Evolutionary conservation across 2,113 vertebrate genomes (phyloP).

Genomic region (Coptodon bakossiorum): DNA sequence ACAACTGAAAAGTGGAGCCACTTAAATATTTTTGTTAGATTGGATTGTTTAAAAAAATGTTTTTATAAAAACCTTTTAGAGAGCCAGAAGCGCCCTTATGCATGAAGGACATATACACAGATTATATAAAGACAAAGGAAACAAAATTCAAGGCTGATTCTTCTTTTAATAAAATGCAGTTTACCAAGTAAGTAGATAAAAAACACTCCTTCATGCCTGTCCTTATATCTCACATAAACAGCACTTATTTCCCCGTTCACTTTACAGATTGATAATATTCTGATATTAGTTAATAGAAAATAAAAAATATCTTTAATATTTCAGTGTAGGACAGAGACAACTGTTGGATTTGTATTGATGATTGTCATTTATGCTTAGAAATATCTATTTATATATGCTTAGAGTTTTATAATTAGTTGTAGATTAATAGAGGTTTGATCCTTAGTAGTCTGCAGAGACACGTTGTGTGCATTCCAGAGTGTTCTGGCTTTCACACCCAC

Average conservation of each 20-base stretch:
- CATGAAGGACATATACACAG: not conserved
- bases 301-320: rapidly evolving
- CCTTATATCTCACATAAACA: not conserved
- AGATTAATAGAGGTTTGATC: too few species aligned
- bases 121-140: not conserved
- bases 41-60: not conserved
- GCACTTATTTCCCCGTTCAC: not conserved
- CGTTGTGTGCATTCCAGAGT: too few species aligned
- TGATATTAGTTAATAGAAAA: not conserved
- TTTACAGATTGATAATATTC: not conserved
- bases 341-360: not conserved
- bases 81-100: not conserved
- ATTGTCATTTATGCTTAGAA: too few species aligned
- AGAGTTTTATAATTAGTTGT: too few species aligned
- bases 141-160: not conserved
- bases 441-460: too few species aligned
- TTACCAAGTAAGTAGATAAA: not conserved
- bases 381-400: too few species aligned
- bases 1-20: not conserved
- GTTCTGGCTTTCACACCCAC: too few species aligned
- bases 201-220: not conserved
- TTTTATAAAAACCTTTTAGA: not conserved
- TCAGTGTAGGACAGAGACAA: not conserved
- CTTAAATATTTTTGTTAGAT: not conserved
- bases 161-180: not conserved